Base-by-base conservation (phyloP, 1,140 invertebrate genomes). In the Diorhabda sublineata region DNA sequence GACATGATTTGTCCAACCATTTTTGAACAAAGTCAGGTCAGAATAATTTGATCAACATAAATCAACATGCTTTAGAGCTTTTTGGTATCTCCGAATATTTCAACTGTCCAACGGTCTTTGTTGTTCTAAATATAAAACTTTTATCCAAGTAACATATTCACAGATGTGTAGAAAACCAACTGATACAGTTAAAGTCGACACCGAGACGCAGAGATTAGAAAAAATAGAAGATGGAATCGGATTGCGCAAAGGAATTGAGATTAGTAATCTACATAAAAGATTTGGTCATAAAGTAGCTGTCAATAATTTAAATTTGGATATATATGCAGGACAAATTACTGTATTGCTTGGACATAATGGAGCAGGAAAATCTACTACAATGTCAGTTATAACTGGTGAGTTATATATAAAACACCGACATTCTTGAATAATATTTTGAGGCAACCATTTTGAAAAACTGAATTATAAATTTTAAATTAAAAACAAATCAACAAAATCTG, bases 311-410 rank as follows among this genome's bases (percentile, higher is more conserved):
- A 87, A 79, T 71, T 77, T 96, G 56, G 89, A 93, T 70, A 90
- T 95, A 75, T 88, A 87, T 73, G 81, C 87, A 69, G 82, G 86
- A 69, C 85, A 89, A 79, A 88, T 90, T 43, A 89, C 87, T 2
- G 85, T 92, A 41, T 81, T 97, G 45, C 82, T 96, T n/a, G 94
- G 94, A 2, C 89, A 86, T 71, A 90, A 89, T 72, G 83, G 83
- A 42, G 72, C 83, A 64, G 83, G 83, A 52, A 84, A 84, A 75
- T 85, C 86, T 0, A 87, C 87, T 0, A 85, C 82, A 56, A 87
- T 88, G 77, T 85, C 86, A 11, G 91, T 94, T 83, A 80, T 94
- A 2, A 93, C 91, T 70, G 91, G 90, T 87, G 79, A 42, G 90
- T 87, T 79, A 47, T 7, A 3, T 8, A 67, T 45, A 26, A 26